phyloP scores from a whole-genome alignment of 1,140 invertebrate species.

The Chionoecetes opilio region DNA sequence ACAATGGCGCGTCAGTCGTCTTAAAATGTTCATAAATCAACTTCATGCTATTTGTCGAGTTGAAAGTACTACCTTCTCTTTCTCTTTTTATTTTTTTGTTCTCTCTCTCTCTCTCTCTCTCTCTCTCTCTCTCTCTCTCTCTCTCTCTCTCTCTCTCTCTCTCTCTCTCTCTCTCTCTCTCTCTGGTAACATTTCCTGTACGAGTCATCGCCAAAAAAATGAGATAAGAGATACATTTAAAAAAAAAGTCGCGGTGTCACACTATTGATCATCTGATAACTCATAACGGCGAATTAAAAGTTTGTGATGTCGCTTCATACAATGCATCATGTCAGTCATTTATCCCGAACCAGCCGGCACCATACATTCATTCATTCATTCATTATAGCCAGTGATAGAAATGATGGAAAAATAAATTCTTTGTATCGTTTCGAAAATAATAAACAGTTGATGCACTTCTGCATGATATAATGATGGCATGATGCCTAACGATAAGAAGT shows the following conservation, averaged over 20 bases:
- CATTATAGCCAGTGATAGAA: too few relatives aligned
- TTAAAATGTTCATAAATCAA: too few relatives aligned
- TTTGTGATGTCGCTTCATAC: background rate
- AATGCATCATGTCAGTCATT: background rate
- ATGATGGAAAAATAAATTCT: too few relatives aligned
- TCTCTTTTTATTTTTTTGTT: background rate
- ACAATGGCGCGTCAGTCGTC: too few relatives aligned
- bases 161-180: constrained; percentile 1
- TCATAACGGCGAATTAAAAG: background rate
- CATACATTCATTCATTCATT: background rate
- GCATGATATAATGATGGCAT: too few relatives aligned
- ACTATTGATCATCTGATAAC: background rate
- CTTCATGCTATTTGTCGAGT: too few relatives aligned
- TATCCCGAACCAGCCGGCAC: background rate
- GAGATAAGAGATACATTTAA: too few relatives aligned
- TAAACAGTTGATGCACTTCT: too few relatives aligned
- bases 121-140: constrained; percentile 27
- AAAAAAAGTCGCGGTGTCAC: too few relatives aligned
- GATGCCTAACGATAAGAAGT: too few relatives aligned
- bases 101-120: constrained; percentile 11
- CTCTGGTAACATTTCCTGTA: background rate
- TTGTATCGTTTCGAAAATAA: too few relatives aligned
- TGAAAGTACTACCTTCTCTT: background rate
- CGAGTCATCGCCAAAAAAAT: too few relatives aligned
- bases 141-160: background rate